These are phyloP conservation scores for Spatulosminthurus flaviceps DNA, from an alignment of 2,888 invertebrate species.

Conservation along the genomic window DNA sequence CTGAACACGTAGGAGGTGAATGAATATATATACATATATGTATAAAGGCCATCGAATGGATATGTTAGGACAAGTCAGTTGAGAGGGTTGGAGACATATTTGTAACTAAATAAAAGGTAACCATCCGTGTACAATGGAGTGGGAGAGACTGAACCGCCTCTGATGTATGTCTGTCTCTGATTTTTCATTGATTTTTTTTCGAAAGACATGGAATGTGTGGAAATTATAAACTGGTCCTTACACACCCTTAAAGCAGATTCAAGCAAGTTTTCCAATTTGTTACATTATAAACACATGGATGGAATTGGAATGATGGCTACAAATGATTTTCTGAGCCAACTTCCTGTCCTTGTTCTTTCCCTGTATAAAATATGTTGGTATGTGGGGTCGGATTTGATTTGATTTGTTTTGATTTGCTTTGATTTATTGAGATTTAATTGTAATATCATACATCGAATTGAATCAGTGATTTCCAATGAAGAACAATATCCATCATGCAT, in stretches of 20 bases:
- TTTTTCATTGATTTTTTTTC: slow-evolving; percentile 36
- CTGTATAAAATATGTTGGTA: too few relatives aligned
- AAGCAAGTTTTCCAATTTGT: slow-evolving; percentile 15
- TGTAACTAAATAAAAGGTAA: slow-evolving; percentile 33
- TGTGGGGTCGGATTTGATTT: too few relatives aligned
- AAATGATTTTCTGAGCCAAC: slow-evolving; percentile 5
- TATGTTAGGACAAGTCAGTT: slow-evolving; percentile 2
- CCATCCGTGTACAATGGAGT: slow-evolving; percentile 33
- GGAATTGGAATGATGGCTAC: slow-evolving; percentile 2
- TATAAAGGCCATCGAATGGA: background rate
- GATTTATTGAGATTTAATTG: too few relatives aligned
- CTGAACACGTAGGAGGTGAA: too few relatives aligned
- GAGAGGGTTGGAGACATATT: slow-evolving; percentile 8
- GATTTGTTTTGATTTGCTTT: too few relatives aligned
- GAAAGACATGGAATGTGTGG: background rate
- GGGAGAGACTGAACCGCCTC: background rate
- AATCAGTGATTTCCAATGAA: too few relatives aligned
- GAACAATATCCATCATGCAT: too few relatives aligned
- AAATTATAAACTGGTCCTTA: slow-evolving; percentile 20
- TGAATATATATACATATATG: too few relatives aligned
- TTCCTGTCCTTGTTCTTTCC: background rate
- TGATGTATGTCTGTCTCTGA: slow-evolving; percentile 33
- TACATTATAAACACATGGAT: slow-evolving; percentile 21
- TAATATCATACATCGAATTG: too few relatives aligned
- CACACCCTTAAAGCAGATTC: background rate